Evolutionary conservation across 2,888 invertebrate genomes (phyloP), one percentile per base, ranked within the genome.

Genomic region (Cheilosia vulpina): DNA sequence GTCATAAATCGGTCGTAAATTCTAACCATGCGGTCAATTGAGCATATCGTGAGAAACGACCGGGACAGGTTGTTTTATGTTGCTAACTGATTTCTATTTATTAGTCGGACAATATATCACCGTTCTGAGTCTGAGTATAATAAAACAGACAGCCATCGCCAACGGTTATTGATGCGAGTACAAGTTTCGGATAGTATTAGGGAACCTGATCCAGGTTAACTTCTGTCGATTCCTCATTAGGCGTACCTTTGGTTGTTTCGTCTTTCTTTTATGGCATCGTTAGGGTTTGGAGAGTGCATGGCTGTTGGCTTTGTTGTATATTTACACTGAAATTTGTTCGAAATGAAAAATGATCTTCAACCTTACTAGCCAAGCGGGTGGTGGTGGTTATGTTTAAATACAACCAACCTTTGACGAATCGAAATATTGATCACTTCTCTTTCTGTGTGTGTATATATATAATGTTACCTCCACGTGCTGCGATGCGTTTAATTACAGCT

Each of bases 261-360:
- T 76, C 50, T 55, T 62, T 47, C n/a, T 43, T 77, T 78, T 66
- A 83, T 78, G 47, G 38, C 52, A 27, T 78, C 72, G 62, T 83
- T 83, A 66, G 60, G 34, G 50, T 34, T 55, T 2, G 27, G 27
- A 31, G 9, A 31, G 31, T 9, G 31, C 7, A 7, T 27, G 27
- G 6, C 27, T 27, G 27, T 57, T 47, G 50, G 50, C 57, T 38
- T 47, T 24, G 0, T 38, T 13, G 38, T 13, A 38, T 38, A 38
- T 13, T 38, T 13, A 38, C 38, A 47, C 52, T 52, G 4, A 24
- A 34, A 34, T n/a, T 62, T 24, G 52, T n/a, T 50, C 2, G 66
- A 66, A 71, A 84, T 79, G 75, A 84, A 84, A 75, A 79, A 79
- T 79, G 84, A 84, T 84, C 63, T 50, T 58, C 31, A 31, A 31